These are phyloP conservation scores for Diprion similis DNA, from an alignment of 1,140 invertebrate genomes.

Conservation along the genomic window DNA sequence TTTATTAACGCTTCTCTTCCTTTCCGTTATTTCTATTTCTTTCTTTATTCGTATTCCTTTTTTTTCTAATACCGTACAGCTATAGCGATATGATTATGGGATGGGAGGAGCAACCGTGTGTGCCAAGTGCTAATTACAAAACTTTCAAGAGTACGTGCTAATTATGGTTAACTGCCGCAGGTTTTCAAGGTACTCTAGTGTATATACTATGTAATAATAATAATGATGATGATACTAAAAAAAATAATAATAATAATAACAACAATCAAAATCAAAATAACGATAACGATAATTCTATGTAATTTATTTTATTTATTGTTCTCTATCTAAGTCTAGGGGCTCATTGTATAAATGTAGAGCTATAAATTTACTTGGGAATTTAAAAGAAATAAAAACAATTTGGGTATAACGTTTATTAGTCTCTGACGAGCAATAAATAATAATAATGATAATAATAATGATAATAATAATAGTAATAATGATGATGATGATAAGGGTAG, in stretches of 20 bases:
- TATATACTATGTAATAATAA: background rate
- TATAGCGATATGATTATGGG: constrained; percentile 20
- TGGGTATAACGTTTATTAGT: background rate
- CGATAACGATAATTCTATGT: background rate
- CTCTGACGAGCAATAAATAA: background rate
- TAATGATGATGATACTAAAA: background rate
- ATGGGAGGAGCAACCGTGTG: constrained; percentile 40
- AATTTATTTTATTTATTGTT: background rate
- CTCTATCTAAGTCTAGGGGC: background rate
- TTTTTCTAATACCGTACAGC: background rate
- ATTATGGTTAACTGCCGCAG: constrained; percentile 26
- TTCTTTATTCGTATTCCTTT: background rate
- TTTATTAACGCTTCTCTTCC: background rate
- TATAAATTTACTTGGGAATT: background rate
- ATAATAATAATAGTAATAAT: background rate
- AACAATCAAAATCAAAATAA: no score
- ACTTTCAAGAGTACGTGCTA: constrained; percentile 52
- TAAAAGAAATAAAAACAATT: background rate
- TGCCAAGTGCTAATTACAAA: constrained; percentile 40
- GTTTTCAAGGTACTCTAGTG: constrained; percentile 42
- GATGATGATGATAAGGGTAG: background rate
- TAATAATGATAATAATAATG: background rate
- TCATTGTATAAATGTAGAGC: background rate
- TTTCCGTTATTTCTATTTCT: background rate
- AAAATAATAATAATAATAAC: no score